phyloP scores from a whole-genome alignment of 1,140 invertebrate species.

The Drosophila pseudoobscura region DNA sequence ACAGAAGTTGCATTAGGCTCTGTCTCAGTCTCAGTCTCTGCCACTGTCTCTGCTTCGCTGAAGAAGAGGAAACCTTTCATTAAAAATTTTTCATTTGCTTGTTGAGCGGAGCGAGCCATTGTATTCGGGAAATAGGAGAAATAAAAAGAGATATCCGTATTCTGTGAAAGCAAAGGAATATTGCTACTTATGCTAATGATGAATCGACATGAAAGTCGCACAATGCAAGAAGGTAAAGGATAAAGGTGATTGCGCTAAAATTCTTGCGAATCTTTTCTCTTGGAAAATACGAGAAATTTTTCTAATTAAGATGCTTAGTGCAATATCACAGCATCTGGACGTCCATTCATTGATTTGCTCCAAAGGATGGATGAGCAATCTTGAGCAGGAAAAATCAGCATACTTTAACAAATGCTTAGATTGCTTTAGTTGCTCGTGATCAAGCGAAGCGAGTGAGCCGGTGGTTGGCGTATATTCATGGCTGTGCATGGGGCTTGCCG shows the following conservation, averaged over 20 bases:
- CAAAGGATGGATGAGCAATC: too few relatives aligned
- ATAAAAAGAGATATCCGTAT: conserved; percentile 18
- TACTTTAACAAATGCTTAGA: too few relatives aligned
- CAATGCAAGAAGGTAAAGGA: neutral
- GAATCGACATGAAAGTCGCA: conserved; percentile 14
- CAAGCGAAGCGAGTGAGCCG: too few relatives aligned
- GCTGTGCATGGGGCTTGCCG: too few relatives aligned
- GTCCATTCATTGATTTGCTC: too few relatives aligned
- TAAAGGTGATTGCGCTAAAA: neutral
- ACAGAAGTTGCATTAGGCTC: conserved; percentile 71
- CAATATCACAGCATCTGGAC: too few relatives aligned
- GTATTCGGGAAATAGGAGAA: conserved; percentile 6
- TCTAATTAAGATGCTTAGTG: conserved; percentile 1
- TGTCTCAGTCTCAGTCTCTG: conserved; percentile 6
- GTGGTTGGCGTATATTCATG: too few relatives aligned
- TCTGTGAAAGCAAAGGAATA: conserved; percentile 32
- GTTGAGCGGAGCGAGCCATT: conserved; percentile 22
- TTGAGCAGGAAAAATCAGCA: conserved; percentile 34
- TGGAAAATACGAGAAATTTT: conserved; percentile 43
- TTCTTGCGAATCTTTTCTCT: conserved; percentile 10
- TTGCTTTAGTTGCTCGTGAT: too few relatives aligned
- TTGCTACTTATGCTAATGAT: conserved; percentile 58
- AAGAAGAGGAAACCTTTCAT: conserved; percentile 17
- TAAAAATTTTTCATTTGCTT: conserved; percentile 26
- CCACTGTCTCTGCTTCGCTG: neutral